These are phyloP conservation scores for Dreissena rostriformis DNA, from an alignment of 1,140 invertebrate species.

Conservation along the genomic window DNA sequence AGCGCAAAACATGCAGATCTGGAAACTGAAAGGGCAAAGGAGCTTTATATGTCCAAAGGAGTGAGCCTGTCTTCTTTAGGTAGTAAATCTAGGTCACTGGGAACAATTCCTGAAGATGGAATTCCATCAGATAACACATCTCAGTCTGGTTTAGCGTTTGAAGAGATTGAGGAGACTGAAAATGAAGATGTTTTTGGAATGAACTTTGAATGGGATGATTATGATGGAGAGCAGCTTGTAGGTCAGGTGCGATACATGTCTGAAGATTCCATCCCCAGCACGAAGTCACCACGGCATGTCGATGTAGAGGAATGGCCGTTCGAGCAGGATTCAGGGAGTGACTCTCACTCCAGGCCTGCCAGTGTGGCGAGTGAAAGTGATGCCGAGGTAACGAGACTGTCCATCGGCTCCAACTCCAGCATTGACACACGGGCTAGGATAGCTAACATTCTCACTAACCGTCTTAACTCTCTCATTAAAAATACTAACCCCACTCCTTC, in stretches of 20 bases:
- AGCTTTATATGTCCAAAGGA: constrained; percentile 75
- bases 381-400: constrained; percentile 38
- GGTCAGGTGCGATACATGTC: constrained; percentile 58
- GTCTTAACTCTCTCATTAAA: constrained; percentile 55
- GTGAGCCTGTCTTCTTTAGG: constrained; percentile 54
- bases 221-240: constrained; percentile 71
- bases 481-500: constrained; percentile 54
- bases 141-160: constrained; percentile 66
- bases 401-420: constrained; percentile 40
- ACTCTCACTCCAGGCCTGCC: constrained; percentile 54
- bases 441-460: constrained; percentile 57
- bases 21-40: constrained; percentile 67
- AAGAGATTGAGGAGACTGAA: constrained; percentile 64
- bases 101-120: constrained; percentile 75
- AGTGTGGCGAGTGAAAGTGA: constrained; percentile 58
- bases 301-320: constrained; percentile 74
- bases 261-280: constrained; percentile 29
- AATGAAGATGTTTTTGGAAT: constrained; percentile 51
- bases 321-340: constrained; percentile 67
- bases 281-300: constrained; percentile 61
- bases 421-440: constrained; percentile 55
- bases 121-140: constrained; percentile 63
- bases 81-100: constrained; percentile 62
- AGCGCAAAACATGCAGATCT: constrained; percentile 55
- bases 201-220: constrained; percentile 78